Base-by-base conservation (phyloP, 23 tunicate species). In the Phallusia fumigata region DNA sequence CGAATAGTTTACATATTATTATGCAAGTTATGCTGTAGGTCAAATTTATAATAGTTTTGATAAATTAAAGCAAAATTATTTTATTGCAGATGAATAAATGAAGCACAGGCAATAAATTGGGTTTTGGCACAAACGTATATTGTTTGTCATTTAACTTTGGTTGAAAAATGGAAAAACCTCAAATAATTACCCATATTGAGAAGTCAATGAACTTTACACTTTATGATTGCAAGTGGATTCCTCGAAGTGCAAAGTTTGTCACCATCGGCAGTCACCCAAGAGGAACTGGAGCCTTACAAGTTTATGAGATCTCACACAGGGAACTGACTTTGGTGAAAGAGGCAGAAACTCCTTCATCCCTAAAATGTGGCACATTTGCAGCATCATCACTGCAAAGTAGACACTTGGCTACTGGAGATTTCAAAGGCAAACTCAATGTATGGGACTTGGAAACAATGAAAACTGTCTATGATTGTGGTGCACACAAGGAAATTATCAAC, bases 161-260 rank as follows among this genome's bases (percentile, higher is more conserved):
- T 40, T 40, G 5, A 40, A 52, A 85, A 16, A 90, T 96, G 90
- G 96, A 90, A 40, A 96, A 96, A 64, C 99, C 99, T 10, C 99
- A 96, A 85, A 96, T 96, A 76, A 88, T 96, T 18, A 65, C 90
- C 36, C 96, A 96, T 78, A 79, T 88, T 49, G 99, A 96, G 65
- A 96, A 96, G 76, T 87, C 92, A 18, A 75, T 96, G 74, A 90
- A 96, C 78, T 84, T 88, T 81, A 96, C 99, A 0, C 65, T 96
- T 69, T 91, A 93, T 82, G 95, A 91, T 64, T 88, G 93, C 80
- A 91, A 91, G 58, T 96, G 99, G 99, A 91, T 96, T 33, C 99
- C 99, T 12, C 65, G 96, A 47, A 90, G 96, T 84, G 92, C 95
- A 12, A 80, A 87, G 28, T 89, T 96, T 78, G 96, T 96, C 13